Base-by-base conservation (phyloP, 92 coral and sea anemone genomes). In the Actinernus sp. region DNA sequence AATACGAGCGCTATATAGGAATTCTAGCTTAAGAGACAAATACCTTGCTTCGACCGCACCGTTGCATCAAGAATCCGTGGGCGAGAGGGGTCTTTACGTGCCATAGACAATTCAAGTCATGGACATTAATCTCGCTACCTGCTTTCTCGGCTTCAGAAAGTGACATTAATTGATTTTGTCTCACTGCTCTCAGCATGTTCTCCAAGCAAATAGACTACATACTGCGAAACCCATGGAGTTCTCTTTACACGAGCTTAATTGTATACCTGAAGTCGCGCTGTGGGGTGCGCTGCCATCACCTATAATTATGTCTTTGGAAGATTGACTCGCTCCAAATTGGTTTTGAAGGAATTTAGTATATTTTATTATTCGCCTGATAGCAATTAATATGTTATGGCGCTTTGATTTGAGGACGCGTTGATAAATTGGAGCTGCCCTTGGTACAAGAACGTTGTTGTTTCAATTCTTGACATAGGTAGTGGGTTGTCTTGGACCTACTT, bases 111-210 rank as follows among this genome's bases (percentile, higher is more conserved):
- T n/a, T n/a, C n/a, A n/a, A n/a, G n/a, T n/a, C 46, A 13, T 8
- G 14, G 12, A 17, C 21, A 9, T 51, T 7, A 50, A 49, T 32
- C 40, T 31, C 38, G 41, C 25, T 22, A 38, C n/a, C 10, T 36
- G 29, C 20, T 20, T 10, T 57, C 40, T 57, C 64, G 30, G 73
- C 26, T 40, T 32, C 18, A 0, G 19, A 50, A 26, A 28, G 3
- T 57, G 66, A 57, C 56, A 32, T 30, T 55, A 57, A 70, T 57
- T 55, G 78, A 70, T 56, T 70, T 46, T 16, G 33, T 43, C 62
- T 26, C 47, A 28, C 10, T 22, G 47, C 9, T 45, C 66, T 19
- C 78, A 70, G 76, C 76, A 45, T 53, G 76, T 17, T 43, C 31
- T 60, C 14, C 31, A 10, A 12, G 23, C 52, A 68, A 68, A 68